These are phyloP conservation scores for Agrypnus murinus DNA, from an alignment of 2,888 invertebrate genomes.

Conservation along the genomic window DNA sequence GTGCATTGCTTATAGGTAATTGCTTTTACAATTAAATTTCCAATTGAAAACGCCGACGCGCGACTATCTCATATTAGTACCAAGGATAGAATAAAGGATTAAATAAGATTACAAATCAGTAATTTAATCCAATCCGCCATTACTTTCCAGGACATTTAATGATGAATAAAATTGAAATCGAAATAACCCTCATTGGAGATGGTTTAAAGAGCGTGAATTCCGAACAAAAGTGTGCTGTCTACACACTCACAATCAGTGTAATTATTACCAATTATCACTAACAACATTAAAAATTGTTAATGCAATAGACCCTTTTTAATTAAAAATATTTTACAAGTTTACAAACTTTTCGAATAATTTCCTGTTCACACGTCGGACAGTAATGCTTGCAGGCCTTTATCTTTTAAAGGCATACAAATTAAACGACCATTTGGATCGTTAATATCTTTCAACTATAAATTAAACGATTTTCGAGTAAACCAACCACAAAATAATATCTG, in stretches of 20 bases:
- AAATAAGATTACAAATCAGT: background rate
- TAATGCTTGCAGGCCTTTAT: no score
- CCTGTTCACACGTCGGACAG: no score
- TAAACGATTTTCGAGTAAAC: conserved; percentile 45
- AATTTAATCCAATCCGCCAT: background rate
- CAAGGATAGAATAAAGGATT: background rate
- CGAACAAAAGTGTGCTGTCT: no score
- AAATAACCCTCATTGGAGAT: conserved; percentile 19
- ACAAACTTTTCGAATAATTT: no score
- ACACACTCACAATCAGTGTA: no score
- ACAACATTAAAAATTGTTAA: no score
- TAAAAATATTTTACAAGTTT: no score
- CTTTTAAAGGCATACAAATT: conserved; percentile 43
- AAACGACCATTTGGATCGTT: conserved; percentile 43
- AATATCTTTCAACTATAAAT: conserved; percentile 49
- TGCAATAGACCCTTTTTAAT: no score
- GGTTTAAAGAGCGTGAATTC: background rate
- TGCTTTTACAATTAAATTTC: background rate
- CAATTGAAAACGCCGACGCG: conserved; percentile 27
- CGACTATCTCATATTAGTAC: conserved; percentile 7
- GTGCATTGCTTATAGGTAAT: background rate
- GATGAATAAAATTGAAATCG: conserved; percentile 25
- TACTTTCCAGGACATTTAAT: background rate
- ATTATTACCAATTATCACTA: no score
- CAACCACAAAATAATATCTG: conserved; percentile 50